Base-by-base conservation (phyloP, 2,888 invertebrate genomes). In the Clepsis dumicolana region DNA sequence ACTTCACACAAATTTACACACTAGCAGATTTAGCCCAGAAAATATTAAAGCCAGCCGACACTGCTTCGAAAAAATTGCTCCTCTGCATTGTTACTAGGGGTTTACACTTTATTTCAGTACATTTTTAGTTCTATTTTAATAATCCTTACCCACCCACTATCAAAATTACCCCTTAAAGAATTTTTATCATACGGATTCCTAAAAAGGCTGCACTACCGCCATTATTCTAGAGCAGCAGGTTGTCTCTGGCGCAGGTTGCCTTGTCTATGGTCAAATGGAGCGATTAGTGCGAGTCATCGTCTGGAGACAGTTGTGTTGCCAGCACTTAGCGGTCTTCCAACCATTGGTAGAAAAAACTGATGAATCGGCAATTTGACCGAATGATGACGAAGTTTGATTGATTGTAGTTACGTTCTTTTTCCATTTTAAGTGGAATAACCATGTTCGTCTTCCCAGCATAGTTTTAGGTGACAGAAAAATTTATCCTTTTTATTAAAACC, bases 221-320 rank as follows among this genome's bases (percentile, higher is more conserved):
- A 63, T 67, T 62, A 57, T 62, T 61, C 50, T n/a, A 21, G 29
- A 44, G 35, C 54, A 60, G 67, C 67, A 63, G 62, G 62, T 52
- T 62, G 66, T 48, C 48, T 48, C 3, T 21, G 48, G 48, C 8
- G 59, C 59, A 41, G 59, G 59, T 41, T 41, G 59, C 25, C 50
- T 44, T 25, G 35, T 56, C 32, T 56, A 54, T 32, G 61, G 62
- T 44, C 53, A 29, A 59, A 59, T 59, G 25, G 59, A 59, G 12
- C 24, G 62, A 44, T 53, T 16, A 16, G 48, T 50, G 67, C 67
- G 38, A 67, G 67, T 67, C 62, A 67, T 63, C 50, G 56, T n/a
- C 66, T 25, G 56, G 56, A 56, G 67, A 65, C 65, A 67, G 50
- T 63, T 56, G 64, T 64, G 44, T n/a, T 44, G 56, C 21, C 29